Evolutionary conservation across 2,113 vertebrate species (phyloP).

Genomic region (Cryptomyrus ogoouensis): DNA sequence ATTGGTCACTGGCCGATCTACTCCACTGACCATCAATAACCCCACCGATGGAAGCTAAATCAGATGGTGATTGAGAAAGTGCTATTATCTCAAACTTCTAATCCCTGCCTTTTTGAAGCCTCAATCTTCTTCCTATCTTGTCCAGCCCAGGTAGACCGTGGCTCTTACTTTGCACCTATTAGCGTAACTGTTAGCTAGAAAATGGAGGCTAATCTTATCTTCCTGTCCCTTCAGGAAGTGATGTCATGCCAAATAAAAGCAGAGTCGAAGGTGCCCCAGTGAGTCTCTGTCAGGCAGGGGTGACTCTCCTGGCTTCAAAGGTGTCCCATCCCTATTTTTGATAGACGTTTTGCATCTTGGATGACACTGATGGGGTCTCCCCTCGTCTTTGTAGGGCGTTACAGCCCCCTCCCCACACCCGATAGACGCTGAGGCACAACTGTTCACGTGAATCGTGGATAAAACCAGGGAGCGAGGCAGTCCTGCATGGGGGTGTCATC

Average conservation of each 20-base stretch:
- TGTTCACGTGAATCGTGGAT: background rate
- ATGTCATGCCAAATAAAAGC: background rate
- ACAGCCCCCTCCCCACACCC: no score
- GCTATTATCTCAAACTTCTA: background rate
- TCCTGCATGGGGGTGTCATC: background rate
- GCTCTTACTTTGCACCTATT: background rate
- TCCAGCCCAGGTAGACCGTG: background rate
- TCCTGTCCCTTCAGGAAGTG: background rate
- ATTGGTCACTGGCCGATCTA: background rate
- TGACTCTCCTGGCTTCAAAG: no score
- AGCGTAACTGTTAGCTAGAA: background rate
- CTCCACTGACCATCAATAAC: background rate
- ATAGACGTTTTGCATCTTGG: no score
- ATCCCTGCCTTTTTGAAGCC: background rate
- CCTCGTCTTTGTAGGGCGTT: no score
- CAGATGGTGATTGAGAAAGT: background rate
- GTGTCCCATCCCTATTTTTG: no score
- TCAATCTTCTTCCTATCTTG: background rate
- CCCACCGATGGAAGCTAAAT: background rate
- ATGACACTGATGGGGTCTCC: no score
- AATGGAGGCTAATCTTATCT: background rate
- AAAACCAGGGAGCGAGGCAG: background rate
- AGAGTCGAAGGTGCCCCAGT: no score
- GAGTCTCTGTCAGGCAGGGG: no score
- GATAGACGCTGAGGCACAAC: background rate